These are phyloP conservation scores for Lamproptera curius DNA, from an alignment of 2,888 invertebrate species.

Conservation along the genomic window DNA sequence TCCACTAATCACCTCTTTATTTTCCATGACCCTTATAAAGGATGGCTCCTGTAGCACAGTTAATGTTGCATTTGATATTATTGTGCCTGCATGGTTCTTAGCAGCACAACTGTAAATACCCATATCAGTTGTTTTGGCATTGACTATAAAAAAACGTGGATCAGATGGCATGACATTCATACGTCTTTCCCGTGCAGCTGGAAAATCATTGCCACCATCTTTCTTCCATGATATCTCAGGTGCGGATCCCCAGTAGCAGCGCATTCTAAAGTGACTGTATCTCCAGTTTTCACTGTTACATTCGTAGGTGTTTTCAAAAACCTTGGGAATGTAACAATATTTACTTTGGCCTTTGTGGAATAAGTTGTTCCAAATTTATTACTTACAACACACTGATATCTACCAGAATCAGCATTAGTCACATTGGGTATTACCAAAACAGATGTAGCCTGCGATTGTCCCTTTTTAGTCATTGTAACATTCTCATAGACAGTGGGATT, in stretches of 20 bases:
- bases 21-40: conserved; percentile 90
- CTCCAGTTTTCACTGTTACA: conserved; percentile 90
- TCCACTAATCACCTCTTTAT: conserved; percentile 89
- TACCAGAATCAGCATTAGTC: conserved; percentile 89
- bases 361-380: conserved; percentile 94
- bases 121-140: conserved; percentile 92
- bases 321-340: conserved; percentile 91
- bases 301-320: conserved; percentile 92
- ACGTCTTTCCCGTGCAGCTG: conserved; percentile 94
- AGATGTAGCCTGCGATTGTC: conserved; percentile 84
- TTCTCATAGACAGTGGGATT: conserved; percentile 66
- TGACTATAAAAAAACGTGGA: conserved; percentile 94
- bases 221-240: conserved; percentile 95
- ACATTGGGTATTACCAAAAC: conserved; percentile 86
- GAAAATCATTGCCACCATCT: conserved; percentile 95
- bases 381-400: conserved; percentile 95
- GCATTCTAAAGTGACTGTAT: conserved; percentile 92
- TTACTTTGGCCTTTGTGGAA: conserved; percentile 90
- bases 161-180: conserved; percentile 96
- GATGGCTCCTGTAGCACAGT: conserved; percentile 92
- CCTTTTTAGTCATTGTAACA: conserved; percentile 65
- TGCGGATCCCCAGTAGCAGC: conserved; percentile 92
- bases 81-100: conserved; percentile 91
- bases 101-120: conserved; percentile 97
- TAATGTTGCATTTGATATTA: conserved; percentile 91